Conservation (phyloP, 2,888 invertebrate species). For the Ypsolopha sequella region DNA sequence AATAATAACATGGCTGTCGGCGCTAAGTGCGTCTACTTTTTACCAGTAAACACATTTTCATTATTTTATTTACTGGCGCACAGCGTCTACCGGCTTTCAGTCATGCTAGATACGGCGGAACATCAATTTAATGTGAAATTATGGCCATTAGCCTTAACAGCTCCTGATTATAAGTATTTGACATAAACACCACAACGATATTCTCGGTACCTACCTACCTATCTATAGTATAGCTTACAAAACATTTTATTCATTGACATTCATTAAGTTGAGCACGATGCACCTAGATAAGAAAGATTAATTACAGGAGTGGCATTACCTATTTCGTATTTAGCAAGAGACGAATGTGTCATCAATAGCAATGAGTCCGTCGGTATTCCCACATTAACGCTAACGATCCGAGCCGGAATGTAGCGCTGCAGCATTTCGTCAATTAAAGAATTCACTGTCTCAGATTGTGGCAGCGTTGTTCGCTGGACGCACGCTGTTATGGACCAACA, state of each 20-base stretch:
- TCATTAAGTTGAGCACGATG: not conserved
- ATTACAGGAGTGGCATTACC: not conserved
- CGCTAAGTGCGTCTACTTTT: constrained; percentile 2
- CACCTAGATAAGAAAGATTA: not conserved
- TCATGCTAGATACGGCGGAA: not conserved
- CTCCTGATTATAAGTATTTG: constrained; percentile 3
- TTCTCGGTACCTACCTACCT: not conserved
- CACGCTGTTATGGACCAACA: constrained; percentile 50
- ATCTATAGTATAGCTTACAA: not conserved
- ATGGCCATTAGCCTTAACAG: constrained; percentile 1
- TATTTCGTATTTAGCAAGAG: not conserved
- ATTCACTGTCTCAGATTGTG: constrained; percentile 49
- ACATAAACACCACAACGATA: not conserved
- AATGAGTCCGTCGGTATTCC: constrained; percentile 9
- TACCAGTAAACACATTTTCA: not conserved
- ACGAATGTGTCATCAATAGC: constrained; percentile 2
- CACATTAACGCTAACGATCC: constrained; percentile 46
- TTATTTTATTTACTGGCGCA: not conserved
- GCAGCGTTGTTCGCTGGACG: constrained; percentile 25
- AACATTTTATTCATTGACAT: not conserved
- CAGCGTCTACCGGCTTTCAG: not conserved
- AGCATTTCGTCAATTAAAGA: constrained; percentile 63
- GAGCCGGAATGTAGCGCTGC: constrained; percentile 41
- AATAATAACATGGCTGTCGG: constrained; percentile 2
- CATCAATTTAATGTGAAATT: not conserved